Conservation (phyloP, 2,888 invertebrate genomes). For the Eristalis intricaria region DNA sequence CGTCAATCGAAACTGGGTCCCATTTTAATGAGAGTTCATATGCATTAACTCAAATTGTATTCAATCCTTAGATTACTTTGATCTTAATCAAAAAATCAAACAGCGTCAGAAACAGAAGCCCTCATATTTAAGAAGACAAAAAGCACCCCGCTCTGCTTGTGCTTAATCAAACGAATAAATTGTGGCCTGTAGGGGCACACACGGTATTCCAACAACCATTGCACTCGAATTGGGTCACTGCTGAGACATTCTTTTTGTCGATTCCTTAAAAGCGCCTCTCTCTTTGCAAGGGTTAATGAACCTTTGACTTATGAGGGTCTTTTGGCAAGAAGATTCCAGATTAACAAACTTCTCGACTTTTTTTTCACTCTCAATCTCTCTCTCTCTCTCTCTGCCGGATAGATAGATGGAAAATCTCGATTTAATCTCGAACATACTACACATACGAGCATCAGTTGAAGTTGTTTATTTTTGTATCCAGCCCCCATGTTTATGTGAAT, state of each 20-base stretch:
- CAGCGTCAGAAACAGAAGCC: too few relatives aligned
- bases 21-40: too few relatives aligned
- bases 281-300: neutral
- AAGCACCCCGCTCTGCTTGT: neutral
- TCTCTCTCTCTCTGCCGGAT: neutral
- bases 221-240: neutral
- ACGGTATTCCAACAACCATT: neutral
- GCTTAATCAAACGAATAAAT: neutral
- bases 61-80: too few relatives aligned
- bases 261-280: neutral
- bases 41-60: too few relatives aligned
- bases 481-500: constrained; percentile 37
- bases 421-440: constrained; percentile 34
- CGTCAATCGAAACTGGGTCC: neutral
- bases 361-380: constrained; percentile 20
- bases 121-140: neutral
- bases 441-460: constrained; percentile 30
- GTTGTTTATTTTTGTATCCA: constrained; percentile 49
- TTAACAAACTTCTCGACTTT: neutral
- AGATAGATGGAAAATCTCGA: constrained; percentile 48
- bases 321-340: neutral
- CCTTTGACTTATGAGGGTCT: neutral
- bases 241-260: neutral
- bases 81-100: too few relatives aligned
- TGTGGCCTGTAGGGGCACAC: neutral